These are phyloP conservation scores for Chelonus insularis DNA, from an alignment of 1,140 invertebrate genomes.

Conservation along the genomic window DNA sequence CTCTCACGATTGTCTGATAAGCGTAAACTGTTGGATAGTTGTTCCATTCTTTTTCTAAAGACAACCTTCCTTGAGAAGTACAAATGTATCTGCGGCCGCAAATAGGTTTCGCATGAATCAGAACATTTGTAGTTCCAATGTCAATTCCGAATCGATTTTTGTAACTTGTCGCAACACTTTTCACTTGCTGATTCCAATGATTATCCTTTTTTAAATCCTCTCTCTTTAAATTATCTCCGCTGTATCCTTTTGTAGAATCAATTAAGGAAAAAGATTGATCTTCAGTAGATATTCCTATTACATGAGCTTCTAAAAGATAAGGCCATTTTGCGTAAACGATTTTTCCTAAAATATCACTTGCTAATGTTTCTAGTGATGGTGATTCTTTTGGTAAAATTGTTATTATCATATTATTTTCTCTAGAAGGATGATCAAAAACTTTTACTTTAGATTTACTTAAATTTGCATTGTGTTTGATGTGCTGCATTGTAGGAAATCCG, in stretches of 20 bases:
- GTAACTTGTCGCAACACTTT: conserved; percentile 60
- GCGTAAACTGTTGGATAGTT: conserved; percentile 64
- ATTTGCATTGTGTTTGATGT: conserved; percentile 75
- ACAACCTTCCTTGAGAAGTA: conserved; percentile 62
- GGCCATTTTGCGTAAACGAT: conserved; percentile 86
- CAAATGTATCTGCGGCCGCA: conserved; percentile 68
- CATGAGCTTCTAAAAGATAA: conserved; percentile 74
- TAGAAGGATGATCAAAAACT: conserved; percentile 84
- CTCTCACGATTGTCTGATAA: conserved; percentile 69
- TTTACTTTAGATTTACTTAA: conserved; percentile 72
- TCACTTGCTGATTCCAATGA: conserved; percentile 6
- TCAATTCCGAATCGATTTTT: conserved; percentile 72
- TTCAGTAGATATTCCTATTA: conserved; percentile 38
- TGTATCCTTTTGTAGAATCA: conserved; percentile 10
- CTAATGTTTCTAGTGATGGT: conserved; percentile 57
- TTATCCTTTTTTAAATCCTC: conserved; percentile 15
- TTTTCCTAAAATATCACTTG: conserved; percentile 70
- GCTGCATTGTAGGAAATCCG: conserved; percentile 88
- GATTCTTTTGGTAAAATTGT: conserved; percentile 58
- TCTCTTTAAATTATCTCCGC: conserved; percentile 15
- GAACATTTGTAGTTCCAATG: conserved; percentile 69
- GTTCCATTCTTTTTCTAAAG: conserved; percentile 73
- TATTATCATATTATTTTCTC: conserved; percentile 83
- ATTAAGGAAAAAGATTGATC: conserved; percentile 34
- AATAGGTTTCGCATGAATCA: conserved; percentile 75